phyloP scores from a whole-genome alignment of 2,797 vertebrate species.

The Pseudocheirus occidentalis region DNA sequence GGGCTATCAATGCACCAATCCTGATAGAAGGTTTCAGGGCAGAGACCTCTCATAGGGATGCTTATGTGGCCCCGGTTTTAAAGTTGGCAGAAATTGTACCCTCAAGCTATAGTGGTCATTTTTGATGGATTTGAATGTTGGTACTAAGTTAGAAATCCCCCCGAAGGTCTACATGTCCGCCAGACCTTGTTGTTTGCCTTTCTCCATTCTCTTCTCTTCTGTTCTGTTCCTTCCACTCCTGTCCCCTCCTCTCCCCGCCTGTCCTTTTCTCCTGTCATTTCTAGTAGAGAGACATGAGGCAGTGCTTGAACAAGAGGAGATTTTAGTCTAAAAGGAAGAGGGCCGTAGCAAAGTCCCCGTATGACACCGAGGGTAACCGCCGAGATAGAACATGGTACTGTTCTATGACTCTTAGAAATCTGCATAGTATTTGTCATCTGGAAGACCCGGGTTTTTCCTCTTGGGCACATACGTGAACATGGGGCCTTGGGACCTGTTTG shows the following conservation, averaged over 20 bases:
- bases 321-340: not conserved
- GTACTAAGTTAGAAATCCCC: no score
- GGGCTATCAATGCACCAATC: not conserved
- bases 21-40: not conserved
- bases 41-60: not conserved
- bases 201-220: no score
- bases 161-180: no score
- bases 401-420: not conserved
- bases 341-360: not conserved
- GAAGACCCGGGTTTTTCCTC: not conserved
- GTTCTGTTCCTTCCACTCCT: no score
- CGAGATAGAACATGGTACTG: not conserved
- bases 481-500: not conserved
- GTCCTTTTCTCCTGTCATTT: slow-evolving; percentile 48
- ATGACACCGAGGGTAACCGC: not conserved
- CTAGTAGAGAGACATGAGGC: not conserved
- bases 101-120: no score
- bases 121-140: no score
- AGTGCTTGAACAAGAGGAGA: not conserved
- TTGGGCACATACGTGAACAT: not conserved
- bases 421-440: not conserved
- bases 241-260: fast-evolving
- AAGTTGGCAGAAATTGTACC: no score
- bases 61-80: no score
- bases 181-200: no score